Base-by-base conservation (phyloP, 2,113 vertebrate species). In the Rhegmatorhina hoffmannsi region DNA sequence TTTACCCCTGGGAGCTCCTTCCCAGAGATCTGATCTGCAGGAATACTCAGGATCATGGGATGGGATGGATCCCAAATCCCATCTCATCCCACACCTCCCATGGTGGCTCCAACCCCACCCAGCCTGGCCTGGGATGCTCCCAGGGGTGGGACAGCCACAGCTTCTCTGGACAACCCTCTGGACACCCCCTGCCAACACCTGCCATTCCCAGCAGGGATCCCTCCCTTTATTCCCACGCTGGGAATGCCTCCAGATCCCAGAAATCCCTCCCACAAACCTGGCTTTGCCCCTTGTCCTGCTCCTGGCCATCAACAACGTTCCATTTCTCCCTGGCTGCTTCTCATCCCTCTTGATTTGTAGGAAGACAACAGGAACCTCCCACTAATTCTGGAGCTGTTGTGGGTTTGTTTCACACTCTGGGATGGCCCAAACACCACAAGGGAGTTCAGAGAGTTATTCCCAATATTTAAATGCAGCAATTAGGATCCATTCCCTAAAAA, bases 401-500 rank as follows among this genome's bases (percentile, higher is more conserved):
- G 34, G 34, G 1, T 12, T 55, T 0, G 16, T 17, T 38, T 25
- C 33, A 0, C 5, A 3, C 16, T 33, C 62, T 28, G 1, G 1
- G 43, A 17, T 1, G 50, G 66, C 23, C 24, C 40, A 49, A 43
- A 17, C 34, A 31, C 5, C 8, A 11, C 38, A 13, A 29, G 47
- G 24, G 55, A 52, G 29, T 1, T 13, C 50, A 46, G 10, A 53
- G 31, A 46, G 7, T 14, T 4, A 6, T 50, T 67, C 18, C 36
- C 14, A 7, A 9, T 26, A 33, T 36, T 26, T 4, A 12, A 31
- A 25, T 3, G 38, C 36, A 59, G 52, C 66, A 64, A 17, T 13
- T 11, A 0, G 2, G 1, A 11, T 11, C 52, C 46, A 11, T 46
- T 62, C 66, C 78, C 59, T 29, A 10, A 31, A 20, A 9, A 63